Base-by-base conservation (phyloP, 2,113 vertebrate species). In the Xerus inauris region DNA sequence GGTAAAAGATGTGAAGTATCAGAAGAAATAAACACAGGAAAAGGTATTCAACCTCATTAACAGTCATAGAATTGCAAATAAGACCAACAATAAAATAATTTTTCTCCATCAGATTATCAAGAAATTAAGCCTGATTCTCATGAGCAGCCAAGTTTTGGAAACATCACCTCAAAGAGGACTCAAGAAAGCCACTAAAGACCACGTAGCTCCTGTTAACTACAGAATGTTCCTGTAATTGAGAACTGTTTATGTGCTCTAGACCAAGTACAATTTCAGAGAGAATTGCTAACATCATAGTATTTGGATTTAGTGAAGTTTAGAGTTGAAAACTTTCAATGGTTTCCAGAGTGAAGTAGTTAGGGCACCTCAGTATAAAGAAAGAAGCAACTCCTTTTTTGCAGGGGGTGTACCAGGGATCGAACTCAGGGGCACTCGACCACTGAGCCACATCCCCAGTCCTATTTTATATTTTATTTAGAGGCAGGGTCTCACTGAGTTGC, bases 1-100 rank as follows among this genome's bases (percentile, higher is more conserved):
- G 2, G n/a, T 69, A 77, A 94, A 88, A 59, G 28, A 79, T 67
- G 14, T 73, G 35, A 77, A 22, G 92, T 84, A 92, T 94, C 1
- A 94, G 57, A 80, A 92, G 45, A 87, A 95, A 47, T 16, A 3
- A 69, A 75, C 45, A 91, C 19, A 73, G 38, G 69, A 92, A 93
- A 83, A 73, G 28, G 57, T 57, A 93, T 6, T 42, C 71, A 92
- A 62, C 6, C 26, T 89, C n/a, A 77, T 54, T 84, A 84, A 40
- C 26, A 67, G 35, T 91, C 72, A 91, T 38, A 19, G n/a, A 85
- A 88, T 57, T 79, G 64, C 42, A 96, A 93, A 51, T 81, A 73
- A 93, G 22, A 93, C 30, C 24, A 77, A 92, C 16, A 71, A 38
- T 30, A 93, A 89, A 79, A 75, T 8, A 54, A 32, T 54, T 8